phyloP scores from a whole-genome alignment of 2,888 invertebrate genomes.

The Dusona sp. region DNA sequence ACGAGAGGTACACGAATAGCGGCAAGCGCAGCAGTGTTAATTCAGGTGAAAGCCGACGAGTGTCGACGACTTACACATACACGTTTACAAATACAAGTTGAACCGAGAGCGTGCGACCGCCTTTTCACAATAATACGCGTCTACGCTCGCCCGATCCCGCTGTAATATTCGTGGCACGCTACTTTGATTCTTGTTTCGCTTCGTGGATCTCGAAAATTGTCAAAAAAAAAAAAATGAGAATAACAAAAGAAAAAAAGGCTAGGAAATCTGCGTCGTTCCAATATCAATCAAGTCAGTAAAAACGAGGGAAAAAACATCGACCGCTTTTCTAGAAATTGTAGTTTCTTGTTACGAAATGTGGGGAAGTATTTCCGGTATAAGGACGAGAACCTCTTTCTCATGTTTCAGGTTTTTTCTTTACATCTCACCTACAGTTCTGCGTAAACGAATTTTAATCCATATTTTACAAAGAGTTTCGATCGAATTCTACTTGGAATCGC shows the following conservation, averaged over 20 bases:
- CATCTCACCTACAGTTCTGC: background rate
- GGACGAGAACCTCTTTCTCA: conserved; percentile 19
- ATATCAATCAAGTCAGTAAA: background rate
- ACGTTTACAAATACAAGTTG: conserved; percentile 32
- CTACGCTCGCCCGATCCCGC: conserved; percentile 43
- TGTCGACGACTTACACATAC: conserved; percentile 53
- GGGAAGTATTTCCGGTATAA: conserved; percentile 31
- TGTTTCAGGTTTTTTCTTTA: background rate
- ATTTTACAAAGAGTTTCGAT: background rate
- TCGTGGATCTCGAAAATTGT: conserved; percentile 35
- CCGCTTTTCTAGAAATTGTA: conserved; percentile 2
- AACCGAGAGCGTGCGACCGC: conserved; percentile 76
- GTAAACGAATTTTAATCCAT: background rate
- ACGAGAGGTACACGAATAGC: conserved; percentile 38
- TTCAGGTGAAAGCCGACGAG: conserved; percentile 72
- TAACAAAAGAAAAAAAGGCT: conserved; percentile 6
- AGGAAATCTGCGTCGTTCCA: conserved; percentile 14
- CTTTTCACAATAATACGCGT: conserved; percentile 78
- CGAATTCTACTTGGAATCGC: background rate
- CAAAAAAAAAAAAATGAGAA: background rate
- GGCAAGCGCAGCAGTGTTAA: conserved; percentile 61
- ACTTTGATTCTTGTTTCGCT: conserved; percentile 33
- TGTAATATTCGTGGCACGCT: conserved; percentile 22
- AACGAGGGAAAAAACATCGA: background rate
- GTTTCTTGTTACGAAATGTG: conserved; percentile 6